Evolutionary conservation across 2,888 invertebrate genomes (phyloP), one percentile per base, ranked within the genome.

Genomic region (Pecten maximus): DNA sequence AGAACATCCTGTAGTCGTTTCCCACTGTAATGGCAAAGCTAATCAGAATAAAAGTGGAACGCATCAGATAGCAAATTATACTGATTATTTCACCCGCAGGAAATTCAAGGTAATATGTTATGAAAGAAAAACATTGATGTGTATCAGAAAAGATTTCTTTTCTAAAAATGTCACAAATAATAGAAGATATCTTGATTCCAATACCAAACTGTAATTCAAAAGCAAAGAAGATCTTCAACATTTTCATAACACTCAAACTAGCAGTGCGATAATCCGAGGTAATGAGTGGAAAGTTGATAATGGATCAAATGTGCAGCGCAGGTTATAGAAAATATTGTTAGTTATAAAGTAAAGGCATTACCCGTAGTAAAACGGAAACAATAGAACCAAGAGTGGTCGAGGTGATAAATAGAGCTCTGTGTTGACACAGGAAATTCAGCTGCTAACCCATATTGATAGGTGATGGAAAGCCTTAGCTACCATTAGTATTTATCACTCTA

Each of bases 391-490:
- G 74, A 3, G 74, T 35, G 28, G 35, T 28, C 1, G 28, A 4
- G 74, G 74, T 74, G 74, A 74, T 74, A 74, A 74, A 74, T 28
- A 35, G 74, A 74, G 23, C 2, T 35, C 35, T 10, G 23, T 28
- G 35, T 74, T 74, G 74, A 74, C 74, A 74, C 74, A 74, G 74
- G 74, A 74, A 74, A 35, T 74, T 74, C 35, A 74, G 12, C 74
- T 74, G 35, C 35, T 74, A 28, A 74, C 74, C 74, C 28, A 10
- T 74, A 74, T 74, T 74, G 74, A 74, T 74, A 74, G 74, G 74
- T 74, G 74, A 74, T 35, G 74, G 74, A 74, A 74, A 35, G 74
- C n/a, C 54, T 54, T 54, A 19, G 54, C 74, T 74, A 35, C 74
- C 74, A 74, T 74, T 74, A 74, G 35, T 74, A 74, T 74, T 74